phyloP scores from a whole-genome alignment of 2,888 invertebrate genomes.

The Prenolepis imparis region DNA sequence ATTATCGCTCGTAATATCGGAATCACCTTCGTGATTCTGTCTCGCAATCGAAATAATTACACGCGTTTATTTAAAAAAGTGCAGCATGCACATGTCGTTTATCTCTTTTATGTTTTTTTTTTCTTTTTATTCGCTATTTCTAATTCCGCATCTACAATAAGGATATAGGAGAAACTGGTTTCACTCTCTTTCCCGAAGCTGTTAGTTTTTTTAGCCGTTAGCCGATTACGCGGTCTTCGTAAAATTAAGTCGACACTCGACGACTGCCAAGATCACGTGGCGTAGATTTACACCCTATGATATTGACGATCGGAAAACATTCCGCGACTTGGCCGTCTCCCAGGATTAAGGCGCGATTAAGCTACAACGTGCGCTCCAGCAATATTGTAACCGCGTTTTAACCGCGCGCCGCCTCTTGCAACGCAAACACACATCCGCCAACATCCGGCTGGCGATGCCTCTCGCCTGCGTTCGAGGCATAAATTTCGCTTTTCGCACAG shows the following conservation, averaged over 20 bases:
- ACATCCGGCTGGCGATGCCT: slow-evolving; percentile 10
- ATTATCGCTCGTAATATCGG: background rate
- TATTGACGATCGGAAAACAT: slow-evolving; percentile 50
- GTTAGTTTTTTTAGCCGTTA: slow-evolving; percentile 37
- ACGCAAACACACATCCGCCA: slow-evolving; percentile 44
- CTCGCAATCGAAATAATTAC: background rate
- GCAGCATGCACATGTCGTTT: background rate
- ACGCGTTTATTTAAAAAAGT: background rate
- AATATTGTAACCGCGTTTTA: slow-evolving; percentile 49
- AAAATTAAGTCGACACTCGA: slow-evolving; percentile 38
- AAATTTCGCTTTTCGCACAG: slow-evolving; percentile 17
- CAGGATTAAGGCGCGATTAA: slow-evolving; percentile 42
- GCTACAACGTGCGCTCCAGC: slow-evolving; percentile 14
- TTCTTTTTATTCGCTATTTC: background rate
- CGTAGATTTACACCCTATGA: slow-evolving; percentile 39
- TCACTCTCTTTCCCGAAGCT: slow-evolving; percentile 15
- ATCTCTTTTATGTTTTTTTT: background rate
- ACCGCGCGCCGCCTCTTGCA: slow-evolving; percentile 12
- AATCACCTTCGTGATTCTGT: background rate
- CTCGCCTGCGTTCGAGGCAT: slow-evolving; percentile 26
- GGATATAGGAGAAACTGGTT: background rate
- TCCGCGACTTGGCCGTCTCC: slow-evolving; percentile 46
- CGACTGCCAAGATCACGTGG: slow-evolving; percentile 42
- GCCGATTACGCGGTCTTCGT: slow-evolving; percentile 14
- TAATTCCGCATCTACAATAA: background rate